Conservation (phyloP, 2,888 invertebrate species). For the Napeogenes sylphis region DNA sequence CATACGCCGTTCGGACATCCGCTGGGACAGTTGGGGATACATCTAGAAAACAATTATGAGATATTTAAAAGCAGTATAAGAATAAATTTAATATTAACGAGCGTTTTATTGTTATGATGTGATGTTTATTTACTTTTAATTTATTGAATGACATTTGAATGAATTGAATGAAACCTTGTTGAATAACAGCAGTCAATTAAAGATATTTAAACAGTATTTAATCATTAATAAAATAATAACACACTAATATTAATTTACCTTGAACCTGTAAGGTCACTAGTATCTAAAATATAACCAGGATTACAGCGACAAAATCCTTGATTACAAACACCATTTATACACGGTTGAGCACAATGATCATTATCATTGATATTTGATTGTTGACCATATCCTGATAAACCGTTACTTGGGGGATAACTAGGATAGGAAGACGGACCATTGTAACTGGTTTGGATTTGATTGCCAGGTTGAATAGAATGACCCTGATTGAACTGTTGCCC, state of each 20-base stretch:
- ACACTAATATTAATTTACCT: constrained; percentile 40
- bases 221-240: background rate
- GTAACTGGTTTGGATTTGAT: constrained; percentile 1
- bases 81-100: no score
- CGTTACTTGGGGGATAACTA: constrained; percentile 23
- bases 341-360: constrained; percentile 78
- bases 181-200: no score
- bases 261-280: constrained; percentile 45
- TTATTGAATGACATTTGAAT: no score
- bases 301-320: constrained; percentile 76
- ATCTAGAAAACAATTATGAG: constrained; percentile 48
- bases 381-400: constrained; percentile 17
- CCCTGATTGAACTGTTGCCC: constrained; percentile 20
- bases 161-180: no score
- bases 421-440: constrained; percentile 14
- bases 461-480: background rate
- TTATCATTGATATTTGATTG: constrained; percentile 27
- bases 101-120: no score
- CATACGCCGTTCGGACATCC: constrained; percentile 87
- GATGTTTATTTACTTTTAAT: no score
- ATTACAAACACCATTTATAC: constrained; percentile 83
- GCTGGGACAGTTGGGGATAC: constrained; percentile 80
- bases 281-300: constrained; percentile 69
- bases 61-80: no score
- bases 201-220: no score